Base-by-base conservation (phyloP, 2,113 vertebrate species). In the Chloebia gouldiae region DNA sequence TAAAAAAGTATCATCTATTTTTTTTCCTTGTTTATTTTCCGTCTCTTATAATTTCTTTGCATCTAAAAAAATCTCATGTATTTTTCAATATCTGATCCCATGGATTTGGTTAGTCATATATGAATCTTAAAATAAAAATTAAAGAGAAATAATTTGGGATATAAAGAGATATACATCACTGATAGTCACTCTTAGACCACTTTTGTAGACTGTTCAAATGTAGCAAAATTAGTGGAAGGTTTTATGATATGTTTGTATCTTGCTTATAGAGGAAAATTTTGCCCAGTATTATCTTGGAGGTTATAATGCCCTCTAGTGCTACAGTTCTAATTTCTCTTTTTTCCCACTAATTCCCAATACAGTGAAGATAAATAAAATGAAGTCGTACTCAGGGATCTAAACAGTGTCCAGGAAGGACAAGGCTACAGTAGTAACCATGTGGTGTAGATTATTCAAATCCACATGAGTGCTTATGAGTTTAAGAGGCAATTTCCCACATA, bases 271-370 rank as follows among this genome's bases (percentile, higher is more conserved):
- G 24, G 37, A 70, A 79, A 81, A 53, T 50, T 69, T 91, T 79
- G 7, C 35, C 35, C 49, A 63, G 6, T 33, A 64, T 54, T 45
- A 93, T 97, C 42, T 87, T 1, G 78, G 64, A 92, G 86, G 71
- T 85, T 92, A 76, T 93, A 97, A 93, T 97, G 97, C 97, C 97
- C 97, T 97, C 97, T 97, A 97, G 96, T 96, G 81, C 33, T 93
- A 54, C 61, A 81, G 50, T 89, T 72, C 61, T 40, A 81, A 24
- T 28, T 69, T 23, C 3, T 35, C 30, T n/a, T 56, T 66, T 57
- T 10, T 0, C 3, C 1, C 13, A 31, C 31, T 88, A 30, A 14
- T 65, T 76, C 44, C 21, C 63, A 80, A 14, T 17, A 61, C 2
- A 4, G 51, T 44, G 9, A 85, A 77, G 28, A 81, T 40, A 59